Percentiles rank a stretch among this genome's conserved stretches.
These are phyloP conservation scores for Norana najaformis DNA, from an alignment of 2,888 invertebrate species.

Conservation along the genomic window DNA sequence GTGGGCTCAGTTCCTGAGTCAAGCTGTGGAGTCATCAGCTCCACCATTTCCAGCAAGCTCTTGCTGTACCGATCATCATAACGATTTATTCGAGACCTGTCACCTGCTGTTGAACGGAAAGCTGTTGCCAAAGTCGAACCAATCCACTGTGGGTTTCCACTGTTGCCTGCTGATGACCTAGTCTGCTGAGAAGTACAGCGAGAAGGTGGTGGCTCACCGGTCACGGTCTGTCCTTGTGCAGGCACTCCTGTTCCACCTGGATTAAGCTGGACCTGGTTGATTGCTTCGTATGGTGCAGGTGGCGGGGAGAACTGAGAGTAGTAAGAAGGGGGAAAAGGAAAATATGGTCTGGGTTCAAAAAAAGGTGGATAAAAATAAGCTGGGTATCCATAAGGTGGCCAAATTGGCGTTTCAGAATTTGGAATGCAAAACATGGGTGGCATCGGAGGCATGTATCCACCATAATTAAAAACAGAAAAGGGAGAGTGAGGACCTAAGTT, in stretches of 20 bases:
- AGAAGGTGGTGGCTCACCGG: background rate
- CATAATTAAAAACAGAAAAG: conserved; percentile 6
- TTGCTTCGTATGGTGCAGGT: conserved; percentile 15
- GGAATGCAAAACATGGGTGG: conserved; percentile 22
- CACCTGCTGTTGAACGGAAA: background rate
- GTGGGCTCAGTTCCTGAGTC: conserved; percentile 10
- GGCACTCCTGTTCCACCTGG: background rate
- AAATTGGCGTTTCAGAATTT: conserved; percentile 27
- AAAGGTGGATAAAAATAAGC: conserved; percentile 20
- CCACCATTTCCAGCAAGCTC: conserved; percentile 30
- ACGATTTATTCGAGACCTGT: background rate
- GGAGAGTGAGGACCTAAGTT: conserved; percentile 23
- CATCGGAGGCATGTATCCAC: conserved; percentile 17
- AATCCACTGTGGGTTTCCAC: background rate
- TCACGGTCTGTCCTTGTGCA: background rate
- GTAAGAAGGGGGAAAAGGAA: conserved; percentile 30
- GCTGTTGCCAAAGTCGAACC: background rate
- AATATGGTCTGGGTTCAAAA: conserved; percentile 24
- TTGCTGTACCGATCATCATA: background rate
- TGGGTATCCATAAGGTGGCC: conserved; percentile 28
- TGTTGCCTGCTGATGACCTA: background rate
- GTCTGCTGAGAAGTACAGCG: background rate
- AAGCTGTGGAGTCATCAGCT: conserved; percentile 29
- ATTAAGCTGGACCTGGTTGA: background rate
- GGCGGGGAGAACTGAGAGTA: conserved; percentile 26